Conservation (phyloP, 1,140 invertebrate species). For the Drosophila kurseongensis region DNA sequence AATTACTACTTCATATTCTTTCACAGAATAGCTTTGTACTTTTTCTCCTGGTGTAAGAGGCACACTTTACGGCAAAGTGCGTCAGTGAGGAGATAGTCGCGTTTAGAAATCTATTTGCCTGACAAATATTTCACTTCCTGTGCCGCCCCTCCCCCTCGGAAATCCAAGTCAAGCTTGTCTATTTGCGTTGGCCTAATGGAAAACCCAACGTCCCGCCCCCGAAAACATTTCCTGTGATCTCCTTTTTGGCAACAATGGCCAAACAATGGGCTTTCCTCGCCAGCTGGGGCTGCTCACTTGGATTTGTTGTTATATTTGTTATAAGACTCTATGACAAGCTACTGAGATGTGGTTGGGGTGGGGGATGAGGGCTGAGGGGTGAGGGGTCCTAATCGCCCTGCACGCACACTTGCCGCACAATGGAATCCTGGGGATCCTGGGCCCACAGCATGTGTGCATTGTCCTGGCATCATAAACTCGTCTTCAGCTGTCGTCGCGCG, state of each 20-base stretch:
- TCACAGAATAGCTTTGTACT: too few species aligned
- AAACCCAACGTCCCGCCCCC: constrained; percentile 22
- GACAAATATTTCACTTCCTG: constrained; percentile 75
- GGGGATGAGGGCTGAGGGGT: neutral
- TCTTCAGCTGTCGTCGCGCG: constrained; percentile 74
- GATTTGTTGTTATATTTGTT: constrained; percentile 8
- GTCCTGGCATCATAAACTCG: constrained; percentile 73
- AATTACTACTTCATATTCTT: too few species aligned
- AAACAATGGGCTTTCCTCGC: constrained; percentile 47
- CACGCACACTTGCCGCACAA: constrained; percentile 48
- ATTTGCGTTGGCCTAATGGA: constrained; percentile 73
- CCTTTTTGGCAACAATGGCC: constrained; percentile 72
- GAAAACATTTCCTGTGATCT: constrained; percentile 11
- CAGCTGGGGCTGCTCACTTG: constrained; percentile 53
- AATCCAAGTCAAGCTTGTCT: constrained; percentile 78
- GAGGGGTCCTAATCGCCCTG: constrained; percentile 36
- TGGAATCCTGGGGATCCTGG: constrained; percentile 2
- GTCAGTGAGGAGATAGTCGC: constrained; percentile 41
- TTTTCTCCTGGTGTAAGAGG: constrained; percentile 9
- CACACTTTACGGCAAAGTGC: constrained; percentile 20
- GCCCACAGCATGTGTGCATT: constrained; percentile 39
- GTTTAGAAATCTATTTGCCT: constrained; percentile 75
- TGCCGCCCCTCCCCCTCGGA: constrained; percentile 19
- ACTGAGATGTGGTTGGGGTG: neutral
- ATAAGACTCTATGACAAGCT: constrained; percentile 1